Conservation (phyloP, 2,797 vertebrate species). For the Pagetopsis macropterus region DNA sequence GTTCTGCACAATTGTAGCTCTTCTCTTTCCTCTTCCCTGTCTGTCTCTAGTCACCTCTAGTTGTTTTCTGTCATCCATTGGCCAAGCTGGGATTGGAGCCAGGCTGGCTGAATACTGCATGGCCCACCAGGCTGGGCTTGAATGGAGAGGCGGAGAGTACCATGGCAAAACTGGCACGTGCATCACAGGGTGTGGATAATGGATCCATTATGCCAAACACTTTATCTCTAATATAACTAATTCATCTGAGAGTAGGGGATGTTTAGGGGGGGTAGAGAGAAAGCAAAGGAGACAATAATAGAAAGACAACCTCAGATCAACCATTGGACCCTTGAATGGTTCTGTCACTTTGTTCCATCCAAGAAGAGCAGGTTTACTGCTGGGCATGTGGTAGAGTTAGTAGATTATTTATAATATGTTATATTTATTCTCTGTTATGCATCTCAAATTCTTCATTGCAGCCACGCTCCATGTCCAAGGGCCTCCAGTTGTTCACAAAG, state of each 20-base stretch:
- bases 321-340: slow-evolving; percentile 31
- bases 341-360: slow-evolving; percentile 41
- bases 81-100: slow-evolving; percentile 71
- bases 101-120: slow-evolving; percentile 56
- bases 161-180: slow-evolving; percentile 70
- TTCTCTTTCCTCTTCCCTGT: slow-evolving; percentile 19
- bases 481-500: not conserved
- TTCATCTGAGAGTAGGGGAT: slow-evolving; percentile 69
- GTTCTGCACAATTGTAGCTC: slow-evolving; percentile 25
- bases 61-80: slow-evolving; percentile 68
- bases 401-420: slow-evolving; percentile 49
- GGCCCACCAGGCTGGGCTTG: slow-evolving; percentile 57
- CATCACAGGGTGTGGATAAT: slow-evolving; percentile 76
- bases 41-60: slow-evolving; percentile 54
- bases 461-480: slow-evolving; percentile 16
- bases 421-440: slow-evolving; percentile 44
- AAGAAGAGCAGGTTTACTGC: slow-evolving; percentile 18
- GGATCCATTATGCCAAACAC: slow-evolving; percentile 75
- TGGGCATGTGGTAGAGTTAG: slow-evolving; percentile 27
- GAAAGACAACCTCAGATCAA: slow-evolving; percentile 47
- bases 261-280: slow-evolving; percentile 11
- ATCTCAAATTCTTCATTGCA: slow-evolving; percentile 34
- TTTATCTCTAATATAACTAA: slow-evolving; percentile 81
- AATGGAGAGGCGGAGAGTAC: slow-evolving; percentile 67
- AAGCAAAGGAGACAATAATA: slow-evolving; percentile 34